Evolutionary conservation across 2,797 vertebrate species (phyloP), one percentile per base, ranked within the genome.

Genomic region (Myripristis jacobus): DNA sequence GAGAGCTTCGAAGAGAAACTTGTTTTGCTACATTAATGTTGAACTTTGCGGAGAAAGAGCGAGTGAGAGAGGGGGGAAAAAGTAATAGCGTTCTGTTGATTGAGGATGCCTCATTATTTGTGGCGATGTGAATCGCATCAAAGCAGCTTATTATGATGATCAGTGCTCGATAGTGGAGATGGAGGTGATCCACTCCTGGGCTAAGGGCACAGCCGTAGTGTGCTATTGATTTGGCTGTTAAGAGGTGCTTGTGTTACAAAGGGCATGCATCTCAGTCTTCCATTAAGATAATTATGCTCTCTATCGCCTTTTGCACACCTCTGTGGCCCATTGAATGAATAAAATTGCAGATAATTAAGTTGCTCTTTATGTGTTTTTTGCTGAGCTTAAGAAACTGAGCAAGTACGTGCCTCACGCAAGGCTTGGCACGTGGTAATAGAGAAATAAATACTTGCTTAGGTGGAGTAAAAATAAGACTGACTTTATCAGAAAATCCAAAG

Each of bases 231-330:
- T 93, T 90, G 89, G 69, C 81, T 83, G 82, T 90, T 85, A 92
- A 93, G 92, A 92, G 93, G 92, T 92, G 89, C 91, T 93, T 92
- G 89, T 90, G 91, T 90, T 90, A 92, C 85, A 90, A 92, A 92
- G 88, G 90, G 80, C 87, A 83, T 80, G 82, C 88, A 87, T 92
- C 91, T 89, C 88, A 81, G 87, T 89, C 92, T 91, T 90, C 93
- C 92, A 92, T 93, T 93, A 92, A 78, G 77, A 89, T 93, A 93
- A 94, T 93, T 92, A 91, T 75, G 82, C 91, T 84, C 89, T 90
- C 87, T 75, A 90, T 91, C 67, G 83, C 87, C 85, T 88, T 87
- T 83, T 79, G 79, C 87, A 81, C 88, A 88, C 89, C 90, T 87
- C 85, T 70, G 74, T 76, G 81, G 82, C 81, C 77, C 43, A 16